These are phyloP conservation scores for Tapirus terrestris DNA, from an alignment of 2,113 vertebrate genomes.

Conservation along the genomic window DNA sequence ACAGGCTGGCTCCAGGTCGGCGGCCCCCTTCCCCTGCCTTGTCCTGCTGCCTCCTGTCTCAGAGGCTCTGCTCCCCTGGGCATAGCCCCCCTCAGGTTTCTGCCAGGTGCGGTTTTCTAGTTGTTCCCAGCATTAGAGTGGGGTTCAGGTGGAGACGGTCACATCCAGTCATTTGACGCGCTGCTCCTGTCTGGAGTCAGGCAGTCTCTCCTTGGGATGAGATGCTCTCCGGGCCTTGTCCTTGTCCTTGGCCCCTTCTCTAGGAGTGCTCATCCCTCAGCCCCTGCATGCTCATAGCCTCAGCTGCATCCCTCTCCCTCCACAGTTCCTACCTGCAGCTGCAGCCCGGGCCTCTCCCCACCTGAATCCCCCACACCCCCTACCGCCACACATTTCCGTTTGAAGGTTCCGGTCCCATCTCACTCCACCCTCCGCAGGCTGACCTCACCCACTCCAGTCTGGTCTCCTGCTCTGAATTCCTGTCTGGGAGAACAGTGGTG, in stretches of 20 bases:
- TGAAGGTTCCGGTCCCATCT: background rate
- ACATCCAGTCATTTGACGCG: background rate
- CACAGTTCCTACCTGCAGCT: background rate
- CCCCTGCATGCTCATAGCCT: background rate
- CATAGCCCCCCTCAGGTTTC: background rate
- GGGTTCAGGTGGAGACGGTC: background rate
- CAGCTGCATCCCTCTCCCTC: background rate
- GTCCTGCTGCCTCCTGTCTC: background rate
- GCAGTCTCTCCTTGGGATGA: background rate
- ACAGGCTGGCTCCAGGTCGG: background rate
- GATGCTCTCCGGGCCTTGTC: accelerated
- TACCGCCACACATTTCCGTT: background rate
- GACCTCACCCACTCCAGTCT: background rate
- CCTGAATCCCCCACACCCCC: accelerated
- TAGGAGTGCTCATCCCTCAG: background rate
- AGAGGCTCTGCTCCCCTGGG: background rate
- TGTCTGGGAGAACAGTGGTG: background rate
- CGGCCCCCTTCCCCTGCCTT: background rate
- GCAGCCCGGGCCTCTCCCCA: background rate
- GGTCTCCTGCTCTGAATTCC: background rate
- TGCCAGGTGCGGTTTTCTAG: background rate
- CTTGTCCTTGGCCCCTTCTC: background rate
- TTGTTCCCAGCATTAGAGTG: background rate
- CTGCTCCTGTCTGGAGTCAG: background rate
- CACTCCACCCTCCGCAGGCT: background rate